Percentiles rank a stretch among this genome's conserved stretches.
These are phyloP conservation scores for Strigamia transsilvanica DNA, from an alignment of 2,888 invertebrate species.

Conservation along the genomic window DNA sequence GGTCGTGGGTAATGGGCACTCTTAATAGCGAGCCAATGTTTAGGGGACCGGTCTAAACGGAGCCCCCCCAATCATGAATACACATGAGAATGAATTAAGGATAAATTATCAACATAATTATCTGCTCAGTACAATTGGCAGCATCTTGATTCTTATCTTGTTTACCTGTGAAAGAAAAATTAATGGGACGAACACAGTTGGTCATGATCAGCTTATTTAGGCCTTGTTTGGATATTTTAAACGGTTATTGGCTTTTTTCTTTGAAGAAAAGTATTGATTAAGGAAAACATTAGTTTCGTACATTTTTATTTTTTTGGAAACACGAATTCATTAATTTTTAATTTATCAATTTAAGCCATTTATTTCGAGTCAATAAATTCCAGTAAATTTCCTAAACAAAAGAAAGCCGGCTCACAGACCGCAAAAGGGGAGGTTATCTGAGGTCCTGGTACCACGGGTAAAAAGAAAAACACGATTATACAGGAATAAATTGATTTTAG, in stretches of 20 bases:
- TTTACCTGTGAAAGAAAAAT: slow-evolving; percentile 11
- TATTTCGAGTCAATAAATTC: no score
- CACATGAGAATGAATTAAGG: slow-evolving; percentile 41
- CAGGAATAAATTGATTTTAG: no score
- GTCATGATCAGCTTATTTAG: not conserved
- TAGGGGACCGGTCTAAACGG: slow-evolving; percentile 20
- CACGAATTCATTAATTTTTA: not conserved
- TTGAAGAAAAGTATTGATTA: slow-evolving; percentile 6
- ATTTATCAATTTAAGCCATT: no score
- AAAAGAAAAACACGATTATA: no score
- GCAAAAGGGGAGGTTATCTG: no score
- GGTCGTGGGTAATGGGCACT: slow-evolving; percentile 23
- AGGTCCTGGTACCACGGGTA: no score
- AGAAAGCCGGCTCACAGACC: no score
- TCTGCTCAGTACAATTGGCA: slow-evolving; percentile 13
- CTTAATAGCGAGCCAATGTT: slow-evolving; percentile 23
- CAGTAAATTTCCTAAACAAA: no score
- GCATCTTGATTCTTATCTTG: slow-evolving; percentile 14
- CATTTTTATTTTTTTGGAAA: not conserved
- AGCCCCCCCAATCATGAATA: slow-evolving; percentile 46
- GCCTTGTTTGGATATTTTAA: not conserved
- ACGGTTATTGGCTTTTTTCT: not conserved
- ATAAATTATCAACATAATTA: slow-evolving; percentile 37
- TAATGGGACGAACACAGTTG: not conserved
- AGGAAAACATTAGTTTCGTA: not conserved